Base-by-base conservation (phyloP, 2,113 vertebrate species). In the Solea senegalensis region DNA sequence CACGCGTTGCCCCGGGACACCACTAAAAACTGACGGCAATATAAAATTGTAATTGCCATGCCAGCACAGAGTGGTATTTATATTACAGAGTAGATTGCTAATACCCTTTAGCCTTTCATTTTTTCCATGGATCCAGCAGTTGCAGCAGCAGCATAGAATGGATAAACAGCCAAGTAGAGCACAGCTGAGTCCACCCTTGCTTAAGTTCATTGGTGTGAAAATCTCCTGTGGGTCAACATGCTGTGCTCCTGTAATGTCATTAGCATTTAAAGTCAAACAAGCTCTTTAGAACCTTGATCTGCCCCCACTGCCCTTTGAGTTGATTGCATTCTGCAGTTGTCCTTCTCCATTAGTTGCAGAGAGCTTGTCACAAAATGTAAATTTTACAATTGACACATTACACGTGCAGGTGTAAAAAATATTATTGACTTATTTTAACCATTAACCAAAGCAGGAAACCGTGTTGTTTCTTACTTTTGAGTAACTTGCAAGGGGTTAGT, bases 201-300 rank as follows among this genome's bases (percentile, higher is more conserved):
- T 72, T 71, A 44, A 84, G 83, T 83, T 88, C 80, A 88, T 69
- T 84, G 74, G 80, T 67, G 84, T 86, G 76, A 89, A 91, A 90
- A 89, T 91, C 88, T 85, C 81, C 73, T 85, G 85, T 90, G 65
- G 85, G 84, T 88, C 86, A 86, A 86, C 85, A 86, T 74, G 82
- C 72, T 45, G 48, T 78, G 80, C 69, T 83, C 73, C 61, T 64
- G 39, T 89, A 89, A 90, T 86, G 86, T 83, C 88, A 87, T 89
- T 91, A 86, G 75, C 72, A 67, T 85, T 83, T 76, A 81, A 77
- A 89, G 87, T 89, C 86, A 90, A 79, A 76, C 72, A 60, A 58
- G 71, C 83, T 85, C 58, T 66, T 46, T 13, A 21, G 53, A 67
- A 41, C 34, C 39, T 41, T 69, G 65, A 65, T 71, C 54, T 65